These are phyloP conservation scores for Galaxea fascicularis DNA, from an alignment of 92 coral and sea anemone genomes.

Conservation along the genomic window DNA sequence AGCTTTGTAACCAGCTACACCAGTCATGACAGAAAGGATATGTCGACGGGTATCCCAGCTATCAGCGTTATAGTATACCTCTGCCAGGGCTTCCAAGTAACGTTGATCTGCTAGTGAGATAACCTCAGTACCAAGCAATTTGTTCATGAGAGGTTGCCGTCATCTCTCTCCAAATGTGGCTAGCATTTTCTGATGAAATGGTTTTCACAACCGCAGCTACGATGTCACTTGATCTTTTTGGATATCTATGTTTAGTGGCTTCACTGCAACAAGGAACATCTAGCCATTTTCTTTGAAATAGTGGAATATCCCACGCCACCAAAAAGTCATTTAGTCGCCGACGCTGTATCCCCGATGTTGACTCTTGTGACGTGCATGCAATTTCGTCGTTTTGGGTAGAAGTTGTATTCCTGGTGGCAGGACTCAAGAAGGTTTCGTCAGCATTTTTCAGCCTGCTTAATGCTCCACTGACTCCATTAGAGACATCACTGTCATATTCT, in stretches of 20 bases:
- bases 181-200: conserved; percentile 28
- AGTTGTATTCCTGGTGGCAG: conserved; percentile 27
- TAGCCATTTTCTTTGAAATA: conserved; percentile 48
- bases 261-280: conserved; percentile 58
- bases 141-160: conserved; percentile 32
- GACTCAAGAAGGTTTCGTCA: conserved; percentile 16
- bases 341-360: conserved; percentile 29
- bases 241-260: conserved; percentile 1
- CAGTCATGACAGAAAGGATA: conserved; percentile 47
- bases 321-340: conserved; percentile 46
- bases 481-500: conserved; percentile 7
- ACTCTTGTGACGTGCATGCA: conserved; percentile 6
- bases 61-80: conserved; percentile 47
- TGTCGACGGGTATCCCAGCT: conserved; percentile 54
- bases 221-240: conserved; percentile 49
- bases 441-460: conserved; percentile 12
- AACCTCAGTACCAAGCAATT: conserved; percentile 12
- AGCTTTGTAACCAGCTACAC: conserved; percentile 50
- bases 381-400: conserved; percentile 58
- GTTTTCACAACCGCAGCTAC: conserved; percentile 40
- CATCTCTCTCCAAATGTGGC: conserved; percentile 25
- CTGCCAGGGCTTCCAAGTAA: conserved; percentile 58
- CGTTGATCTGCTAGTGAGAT: conserved; percentile 20
- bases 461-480: neutral
- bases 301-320: conserved; percentile 51